Evolutionary conservation across 2,113 vertebrate genomes (phyloP).

Genomic region (Dicaeum eximium): DNA sequence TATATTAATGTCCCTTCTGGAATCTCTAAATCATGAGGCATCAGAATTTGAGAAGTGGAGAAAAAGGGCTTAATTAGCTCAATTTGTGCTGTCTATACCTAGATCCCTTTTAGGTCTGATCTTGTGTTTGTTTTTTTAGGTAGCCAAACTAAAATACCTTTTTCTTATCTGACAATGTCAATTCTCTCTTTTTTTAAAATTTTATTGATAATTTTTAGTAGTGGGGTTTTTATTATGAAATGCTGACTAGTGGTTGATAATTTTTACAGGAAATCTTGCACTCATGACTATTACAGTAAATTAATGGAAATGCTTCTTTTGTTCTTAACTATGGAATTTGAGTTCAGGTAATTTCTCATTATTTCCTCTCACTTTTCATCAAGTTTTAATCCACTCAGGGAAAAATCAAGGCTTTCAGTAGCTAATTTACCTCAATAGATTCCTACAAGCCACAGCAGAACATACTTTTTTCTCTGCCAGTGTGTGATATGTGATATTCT

Average conservation of each 20-base stretch:
- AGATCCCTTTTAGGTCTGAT: background rate
- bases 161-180: background rate
- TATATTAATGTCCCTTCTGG: background rate
- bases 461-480: background rate
- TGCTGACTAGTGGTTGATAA: background rate
- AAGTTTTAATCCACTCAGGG: background rate
- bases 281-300: background rate
- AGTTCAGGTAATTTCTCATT: background rate
- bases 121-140: background rate
- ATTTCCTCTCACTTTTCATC: background rate
- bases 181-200: background rate
- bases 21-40: background rate
- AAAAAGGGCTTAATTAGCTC: background rate
- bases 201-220: background rate
- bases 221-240: background rate
- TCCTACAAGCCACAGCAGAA: background rate
- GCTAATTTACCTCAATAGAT: background rate
- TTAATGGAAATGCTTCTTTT: background rate
- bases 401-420: background rate
- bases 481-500: background rate
- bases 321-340: background rate
- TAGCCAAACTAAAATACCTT: background rate
- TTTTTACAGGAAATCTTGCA: background rate
- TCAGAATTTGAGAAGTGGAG: background rate
- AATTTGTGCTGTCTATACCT: background rate